Percentiles rank a stretch among this genome's conserved stretches.
Evolutionary conservation across 2,888 invertebrate genomes (phyloP).

Genomic region (Ligdia adustata): DNA sequence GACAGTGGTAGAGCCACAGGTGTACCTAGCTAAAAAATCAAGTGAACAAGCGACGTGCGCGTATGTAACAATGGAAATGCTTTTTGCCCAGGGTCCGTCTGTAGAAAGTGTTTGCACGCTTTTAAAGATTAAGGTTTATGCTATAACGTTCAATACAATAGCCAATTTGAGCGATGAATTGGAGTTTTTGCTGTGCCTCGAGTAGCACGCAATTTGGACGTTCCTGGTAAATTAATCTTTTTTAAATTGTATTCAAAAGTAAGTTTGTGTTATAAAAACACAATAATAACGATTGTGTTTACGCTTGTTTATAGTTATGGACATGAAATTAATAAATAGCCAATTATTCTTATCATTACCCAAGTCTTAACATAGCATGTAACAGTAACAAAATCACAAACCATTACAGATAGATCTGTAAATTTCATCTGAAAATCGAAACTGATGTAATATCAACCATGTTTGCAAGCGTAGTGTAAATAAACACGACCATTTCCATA

Average conservation of each 20-base stretch:
- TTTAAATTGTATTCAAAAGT: slow-evolving; percentile 12
- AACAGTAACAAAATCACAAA: slow-evolving; percentile 6
- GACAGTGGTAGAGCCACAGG: slow-evolving; percentile 43
- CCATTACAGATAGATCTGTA: slow-evolving; percentile 4
- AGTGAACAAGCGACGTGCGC: slow-evolving; percentile 53
- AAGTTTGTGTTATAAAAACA: background rate
- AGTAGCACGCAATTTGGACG: slow-evolving; percentile 12
- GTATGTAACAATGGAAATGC: slow-evolving; percentile 57
- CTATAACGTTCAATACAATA: slow-evolving; percentile 53
- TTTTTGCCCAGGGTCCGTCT: slow-evolving; percentile 52
- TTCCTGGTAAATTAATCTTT: slow-evolving; percentile 24
- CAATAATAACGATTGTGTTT: background rate
- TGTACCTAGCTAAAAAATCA: slow-evolving; percentile 53
- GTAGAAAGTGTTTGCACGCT: slow-evolving; percentile 61
- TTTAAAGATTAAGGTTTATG: slow-evolving; percentile 49
- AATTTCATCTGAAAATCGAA: slow-evolving; percentile 6
- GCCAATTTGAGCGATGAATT: slow-evolving; percentile 48
- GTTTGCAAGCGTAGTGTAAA: slow-evolving; percentile 19
- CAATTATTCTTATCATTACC: too few relatives aligned
- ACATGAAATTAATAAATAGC: too few relatives aligned
- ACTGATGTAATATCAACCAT: slow-evolving; percentile 9
- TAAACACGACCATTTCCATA: slow-evolving; percentile 24
- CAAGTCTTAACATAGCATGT: background rate
- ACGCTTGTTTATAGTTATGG: too few relatives aligned
- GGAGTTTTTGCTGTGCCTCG: slow-evolving; percentile 37